Conservation (phyloP, 2,797 vertebrate genomes). For the Dallia pectoralis region DNA sequence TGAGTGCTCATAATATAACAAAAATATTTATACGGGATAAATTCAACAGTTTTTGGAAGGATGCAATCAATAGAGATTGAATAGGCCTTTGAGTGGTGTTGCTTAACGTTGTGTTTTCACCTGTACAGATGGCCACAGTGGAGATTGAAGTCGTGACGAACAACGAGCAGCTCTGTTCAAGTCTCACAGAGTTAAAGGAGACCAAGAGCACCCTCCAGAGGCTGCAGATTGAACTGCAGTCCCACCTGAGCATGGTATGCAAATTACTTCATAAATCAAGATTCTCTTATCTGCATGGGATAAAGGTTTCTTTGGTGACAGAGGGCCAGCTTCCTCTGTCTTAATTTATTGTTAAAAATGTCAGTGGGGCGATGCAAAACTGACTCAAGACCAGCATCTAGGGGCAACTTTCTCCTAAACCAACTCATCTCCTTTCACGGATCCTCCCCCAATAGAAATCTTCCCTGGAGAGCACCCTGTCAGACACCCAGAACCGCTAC, state of each 20-base stretch:
- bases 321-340: neutral
- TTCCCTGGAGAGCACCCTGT: slow-evolving; percentile 67
- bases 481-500: slow-evolving; percentile 66
- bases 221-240: slow-evolving; percentile 74
- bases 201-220: slow-evolving; percentile 66
- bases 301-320: neutral
- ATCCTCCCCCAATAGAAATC: slow-evolving; percentile 62
- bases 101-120: neutral
- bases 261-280: neutral
- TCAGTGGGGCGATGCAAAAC: neutral
- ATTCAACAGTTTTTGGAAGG: neutral
- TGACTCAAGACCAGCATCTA: neutral
- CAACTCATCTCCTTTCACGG: neutral
- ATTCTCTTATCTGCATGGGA: neutral
- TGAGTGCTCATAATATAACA: neutral
- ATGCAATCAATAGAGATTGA: neutral
- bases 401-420: neutral
- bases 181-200: slow-evolving; percentile 63
- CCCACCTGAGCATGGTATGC: slow-evolving; percentile 64
- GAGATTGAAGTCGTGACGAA: slow-evolving; percentile 60
- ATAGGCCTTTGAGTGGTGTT: neutral
- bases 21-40: neutral
- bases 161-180: slow-evolving; percentile 55
- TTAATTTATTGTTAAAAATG: neutral
- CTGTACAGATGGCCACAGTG: slow-evolving; percentile 53